A percentile compares a stretch with the other conserved stretches of the same genome.
phyloP scores from a whole-genome alignment of 2,113 vertebrate species.

The Ranitomeya variabilis region DNA sequence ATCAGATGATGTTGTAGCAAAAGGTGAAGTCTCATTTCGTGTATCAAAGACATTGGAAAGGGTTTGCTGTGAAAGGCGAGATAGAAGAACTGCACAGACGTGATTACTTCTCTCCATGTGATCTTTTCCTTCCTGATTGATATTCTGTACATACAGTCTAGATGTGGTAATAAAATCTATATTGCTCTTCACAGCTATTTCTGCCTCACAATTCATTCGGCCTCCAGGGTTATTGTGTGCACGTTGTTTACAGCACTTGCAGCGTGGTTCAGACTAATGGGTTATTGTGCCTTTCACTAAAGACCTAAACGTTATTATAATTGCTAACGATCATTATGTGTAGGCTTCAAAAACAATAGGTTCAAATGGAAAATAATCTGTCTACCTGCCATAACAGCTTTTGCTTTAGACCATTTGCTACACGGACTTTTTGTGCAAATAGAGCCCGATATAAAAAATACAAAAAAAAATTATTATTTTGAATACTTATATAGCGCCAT shows the following conservation, averaged over 20 bases:
- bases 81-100: not conserved
- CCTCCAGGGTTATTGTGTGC: not conserved
- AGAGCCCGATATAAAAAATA: too few species aligned
- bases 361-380: not conserved
- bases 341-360: too few species aligned
- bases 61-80: not conserved
- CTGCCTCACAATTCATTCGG: not conserved
- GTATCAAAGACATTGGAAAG: not conserved
- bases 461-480: too few species aligned
- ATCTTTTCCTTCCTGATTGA: slow-evolving; percentile 16
- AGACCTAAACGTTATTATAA: too few species aligned
- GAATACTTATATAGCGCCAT: too few species aligned
- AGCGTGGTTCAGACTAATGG: not conserved
- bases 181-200: not conserved
- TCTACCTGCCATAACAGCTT: not conserved
- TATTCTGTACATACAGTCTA: slow-evolving; percentile 18
- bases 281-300: not conserved
- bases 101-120: slow-evolving; percentile 18
- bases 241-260: not conserved
- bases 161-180: slow-evolving; percentile 20
- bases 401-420: not conserved
- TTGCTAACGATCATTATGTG: too few species aligned
- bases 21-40: not conserved
- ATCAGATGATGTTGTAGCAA: slow-evolving; percentile 21
- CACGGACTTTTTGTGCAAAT: not conserved